Evolutionary conservation across 2,888 invertebrate genomes (phyloP), one percentile per base, ranked within the genome.

Genomic region (Tortrix viridana): DNA sequence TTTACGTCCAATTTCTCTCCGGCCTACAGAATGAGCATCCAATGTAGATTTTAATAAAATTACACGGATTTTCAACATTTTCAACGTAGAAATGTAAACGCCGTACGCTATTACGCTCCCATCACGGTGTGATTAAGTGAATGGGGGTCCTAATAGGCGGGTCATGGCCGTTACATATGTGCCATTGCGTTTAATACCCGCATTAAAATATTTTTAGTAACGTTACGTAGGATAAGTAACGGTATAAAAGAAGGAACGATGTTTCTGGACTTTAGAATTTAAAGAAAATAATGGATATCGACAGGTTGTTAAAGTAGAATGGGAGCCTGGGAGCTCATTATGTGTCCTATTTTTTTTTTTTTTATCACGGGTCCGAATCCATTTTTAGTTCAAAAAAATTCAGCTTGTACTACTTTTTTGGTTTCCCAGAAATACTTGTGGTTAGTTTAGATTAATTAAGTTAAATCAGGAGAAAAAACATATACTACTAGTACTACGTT

Each of bases 41-140:
- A 48, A 12, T 18, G 41, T 38, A 19, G 53, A 38, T 53, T 53
- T 53, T 54, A 58, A 43, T 18, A 55, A 61, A 61, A 55, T 49
- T 55, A 50, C 61, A 23, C 43, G 49, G 16, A 48, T 44, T 37
- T 61, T 49, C 49, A 18, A 44, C 32, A 48, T 44, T 37, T 61
- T 49, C 49, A 22, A 44, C 37, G 23, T 44, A 44, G 32, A 55
- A 61, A 52, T 50, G 62, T 56, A 56, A 62, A 56, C 62, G 56
- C 46, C 49, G 50, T 46, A 46, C 19, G 56, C 62, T 56, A 62
- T 62, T 56, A 56, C 50, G 62, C 50, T 46, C 56, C 44, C 62
- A 61, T 61, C 61, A 61, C 55, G 22, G 49, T 56, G 62, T 56
- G 62, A 62, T 62, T 62, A 62, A 57, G 50, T 62, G 56, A 62